Evolutionary conservation across 1,140 invertebrate species (phyloP).

Genomic region (Bombus picipes): DNA sequence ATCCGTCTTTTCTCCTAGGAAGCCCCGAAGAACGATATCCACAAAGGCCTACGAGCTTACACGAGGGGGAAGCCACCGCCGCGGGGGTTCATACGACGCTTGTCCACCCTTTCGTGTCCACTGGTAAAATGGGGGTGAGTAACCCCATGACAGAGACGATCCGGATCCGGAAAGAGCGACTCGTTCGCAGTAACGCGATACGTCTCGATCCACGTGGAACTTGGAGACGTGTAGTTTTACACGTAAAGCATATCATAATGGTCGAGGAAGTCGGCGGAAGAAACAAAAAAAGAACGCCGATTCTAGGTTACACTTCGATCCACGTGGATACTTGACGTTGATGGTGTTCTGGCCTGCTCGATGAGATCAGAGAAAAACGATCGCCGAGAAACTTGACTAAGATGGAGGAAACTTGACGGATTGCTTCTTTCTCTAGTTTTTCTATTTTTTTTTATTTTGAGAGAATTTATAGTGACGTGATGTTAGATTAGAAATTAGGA

Average conservation of each 20-base stretch:
- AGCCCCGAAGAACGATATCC: conserved; percentile 49
- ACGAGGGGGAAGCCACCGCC: conserved; percentile 24
- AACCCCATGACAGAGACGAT: conserved; percentile 36
- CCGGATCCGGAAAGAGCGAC: conserved; percentile 22
- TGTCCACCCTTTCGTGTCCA: conserved; percentile 40
- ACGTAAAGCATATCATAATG: neutral
- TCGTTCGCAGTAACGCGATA: conserved; percentile 51
- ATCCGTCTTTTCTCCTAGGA: conserved; percentile 49
- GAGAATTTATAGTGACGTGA: neutral
- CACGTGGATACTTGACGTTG: conserved; percentile 17
- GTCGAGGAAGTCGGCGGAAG: neutral
- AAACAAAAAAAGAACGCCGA: neutral
- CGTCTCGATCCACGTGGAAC: conserved; percentile 40
- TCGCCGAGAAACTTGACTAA: neutral
- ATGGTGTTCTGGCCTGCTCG: neutral
- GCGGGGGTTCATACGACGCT: neutral
- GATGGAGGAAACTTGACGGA: neutral
- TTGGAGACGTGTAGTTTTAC: conserved; percentile 45
- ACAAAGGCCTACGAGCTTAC: conserved; percentile 10
- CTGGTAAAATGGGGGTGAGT: conserved; percentile 32
- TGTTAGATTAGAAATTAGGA: neutral
- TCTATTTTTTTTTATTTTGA: neutral
- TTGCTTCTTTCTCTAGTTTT: neutral
- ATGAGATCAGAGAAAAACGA: neutral
- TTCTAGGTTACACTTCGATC: conserved; percentile 31